Evolutionary conservation across 2,888 invertebrate species (phyloP), one percentile per base, ranked within the genome.

Genomic region (Orthosia incerta): DNA sequence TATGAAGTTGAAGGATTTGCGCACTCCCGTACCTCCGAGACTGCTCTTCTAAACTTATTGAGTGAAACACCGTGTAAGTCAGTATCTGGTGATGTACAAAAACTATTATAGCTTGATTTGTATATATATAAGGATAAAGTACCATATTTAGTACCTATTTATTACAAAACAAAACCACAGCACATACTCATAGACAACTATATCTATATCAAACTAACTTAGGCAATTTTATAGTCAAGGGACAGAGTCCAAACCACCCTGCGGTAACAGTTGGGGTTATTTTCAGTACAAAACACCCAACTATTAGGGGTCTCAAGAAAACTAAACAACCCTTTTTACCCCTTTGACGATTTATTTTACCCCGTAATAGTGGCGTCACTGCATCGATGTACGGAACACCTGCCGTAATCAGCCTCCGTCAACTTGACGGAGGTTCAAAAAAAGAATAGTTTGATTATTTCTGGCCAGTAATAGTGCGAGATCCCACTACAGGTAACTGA

Each of bases 321-420:
- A 82, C 80, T 83, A 82, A 80, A 75, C 83, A 85, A 86, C 85
- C 86, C 86, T 83, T 86, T 82, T 81, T 77, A 74, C 84, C 86
- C 86, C 84, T 73, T 70, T 61, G 65, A 75, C 80, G 71, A 87
- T 87, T 85, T 87, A 86, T 87, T 83, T 85, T 78, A 71, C 70
- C 74, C 78, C 57, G 81, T 82, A 82, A 86, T 84, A 77, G 86
- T 87, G 84, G 82, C 82, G 84, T 86, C 87, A 79, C 63, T 68
- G 78, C 82, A 80, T 85, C 86, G 85, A 85, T 82, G 85, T 83
- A 79, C 75, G 65, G 53, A 78, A 77, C 87, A 89, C 89, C 88
- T 88, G 91, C 80, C 86, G 90, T 86, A 90, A 91, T 91, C 91
- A 89, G 88, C 76, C 91, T 84, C 87, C 87, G 89, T 91, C 91